Percentiles rank a stretch among this genome's conserved stretches.
Conservation (phyloP, 2,113 vertebrate genomes). For the Pachypanchax playfairii region DNA sequence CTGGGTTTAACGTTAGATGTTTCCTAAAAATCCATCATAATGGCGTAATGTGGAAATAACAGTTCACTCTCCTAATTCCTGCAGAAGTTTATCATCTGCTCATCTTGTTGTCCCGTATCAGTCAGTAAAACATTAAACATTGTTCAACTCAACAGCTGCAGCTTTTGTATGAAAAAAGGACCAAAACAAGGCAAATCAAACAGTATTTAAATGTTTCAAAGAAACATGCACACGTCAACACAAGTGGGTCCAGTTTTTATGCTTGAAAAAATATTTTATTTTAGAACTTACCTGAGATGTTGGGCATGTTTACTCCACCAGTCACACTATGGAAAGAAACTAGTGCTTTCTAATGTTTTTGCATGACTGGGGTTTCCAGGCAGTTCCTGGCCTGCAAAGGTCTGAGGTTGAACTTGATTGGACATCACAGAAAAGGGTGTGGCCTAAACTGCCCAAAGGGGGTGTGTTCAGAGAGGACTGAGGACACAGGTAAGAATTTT, state of each 20-base stretch:
- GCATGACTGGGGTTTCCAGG: constrained; percentile 4
- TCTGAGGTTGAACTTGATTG: constrained; percentile 59
- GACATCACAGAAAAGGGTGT: constrained; percentile 43
- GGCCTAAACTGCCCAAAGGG: not conserved
- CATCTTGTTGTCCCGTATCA: not conserved
- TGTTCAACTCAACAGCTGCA: too few species aligned
- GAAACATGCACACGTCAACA: too few species aligned
- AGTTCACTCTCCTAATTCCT: too few species aligned
- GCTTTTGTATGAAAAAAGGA: not conserved
- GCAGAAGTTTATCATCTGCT: too few species aligned
- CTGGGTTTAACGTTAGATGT: too few species aligned
- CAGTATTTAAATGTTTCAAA: not conserved
- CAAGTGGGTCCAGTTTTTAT: not conserved
- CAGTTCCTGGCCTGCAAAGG: constrained; percentile 17
- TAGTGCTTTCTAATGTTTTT: constrained; percentile 24
- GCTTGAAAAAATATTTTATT: not conserved
- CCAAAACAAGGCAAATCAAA: not conserved
- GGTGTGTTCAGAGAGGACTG: not conserved
- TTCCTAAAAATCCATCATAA: too few species aligned
- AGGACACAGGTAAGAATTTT: constrained; percentile 28
- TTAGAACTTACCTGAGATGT: constrained; percentile 68
- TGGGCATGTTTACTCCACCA: constrained; percentile 42
- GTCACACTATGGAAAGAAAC: not conserved
- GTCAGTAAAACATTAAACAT: not conserved
- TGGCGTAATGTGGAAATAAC: too few species aligned